These are phyloP conservation scores for Dreissena polymorpha DNA, from an alignment of 1,140 invertebrate genomes.

Conservation along the genomic window DNA sequence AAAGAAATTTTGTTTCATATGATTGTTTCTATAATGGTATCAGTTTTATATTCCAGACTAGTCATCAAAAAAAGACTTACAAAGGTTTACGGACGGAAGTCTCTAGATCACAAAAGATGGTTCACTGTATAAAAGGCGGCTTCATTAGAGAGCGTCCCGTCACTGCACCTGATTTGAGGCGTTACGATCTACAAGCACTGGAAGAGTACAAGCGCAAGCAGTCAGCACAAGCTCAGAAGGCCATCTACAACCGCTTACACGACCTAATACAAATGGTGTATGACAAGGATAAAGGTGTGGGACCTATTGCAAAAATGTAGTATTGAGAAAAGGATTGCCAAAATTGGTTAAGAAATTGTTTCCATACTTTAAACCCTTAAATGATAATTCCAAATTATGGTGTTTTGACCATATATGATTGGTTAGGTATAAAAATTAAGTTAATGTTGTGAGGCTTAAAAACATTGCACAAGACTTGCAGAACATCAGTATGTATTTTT, in stretches of 20 bases:
- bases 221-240: constrained; percentile 48
- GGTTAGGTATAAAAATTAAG: too few relatives aligned
- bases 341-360: too few relatives aligned
- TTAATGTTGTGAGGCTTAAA: too few relatives aligned
- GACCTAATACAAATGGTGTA: constrained; percentile 50
- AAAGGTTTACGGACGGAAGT: constrained; percentile 67
- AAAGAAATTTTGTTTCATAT: too few relatives aligned
- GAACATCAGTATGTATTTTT: too few relatives aligned
- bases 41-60: constrained; percentile 57
- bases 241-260: constrained; percentile 33
- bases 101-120: constrained; percentile 65
- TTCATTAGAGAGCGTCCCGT: constrained; percentile 70
- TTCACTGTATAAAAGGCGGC: constrained; percentile 70
- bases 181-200: constrained; percentile 23
- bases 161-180: constrained; percentile 69
- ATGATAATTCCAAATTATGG: too few relatives aligned
- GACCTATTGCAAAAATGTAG: too few relatives aligned
- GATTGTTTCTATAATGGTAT: neutral
- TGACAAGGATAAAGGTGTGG: constrained; percentile 40
- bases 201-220: constrained; percentile 50
- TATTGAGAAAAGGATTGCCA: too few relatives aligned
- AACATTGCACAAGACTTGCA: too few relatives aligned
- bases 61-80: constrained; percentile 68
- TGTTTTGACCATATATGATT: too few relatives aligned
- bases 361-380: too few relatives aligned